Conservation (phyloP, 2,888 invertebrate species). For the Teleiodes luculella region DNA sequence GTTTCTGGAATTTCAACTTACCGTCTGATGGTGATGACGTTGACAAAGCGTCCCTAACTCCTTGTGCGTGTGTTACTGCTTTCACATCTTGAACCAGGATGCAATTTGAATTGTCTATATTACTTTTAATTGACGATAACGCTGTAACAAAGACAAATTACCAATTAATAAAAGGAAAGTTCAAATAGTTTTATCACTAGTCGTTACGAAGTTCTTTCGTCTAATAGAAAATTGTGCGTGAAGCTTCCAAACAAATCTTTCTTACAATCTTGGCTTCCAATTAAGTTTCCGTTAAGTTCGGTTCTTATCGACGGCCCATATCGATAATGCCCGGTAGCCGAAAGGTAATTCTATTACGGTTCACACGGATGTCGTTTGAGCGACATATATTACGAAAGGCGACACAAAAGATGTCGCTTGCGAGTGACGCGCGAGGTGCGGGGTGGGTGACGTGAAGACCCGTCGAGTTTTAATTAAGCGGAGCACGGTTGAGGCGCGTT, state of each 20-base stretch:
- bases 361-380: constrained; percentile 48
- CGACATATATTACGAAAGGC: constrained; percentile 49
- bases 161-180: constrained; percentile 4
- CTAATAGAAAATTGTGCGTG: constrained; percentile 34
- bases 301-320: constrained; percentile 50
- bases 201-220: constrained; percentile 20
- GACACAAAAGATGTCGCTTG: constrained; percentile 59
- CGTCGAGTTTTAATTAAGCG: constrained; percentile 73
- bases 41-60: constrained; percentile 84
- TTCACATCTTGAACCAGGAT: constrained; percentile 93
- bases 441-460: constrained; percentile 63
- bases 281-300: constrained; percentile 59
- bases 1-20: constrained; percentile 29
- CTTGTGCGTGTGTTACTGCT: constrained; percentile 92
- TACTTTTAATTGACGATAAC: constrained; percentile 93
- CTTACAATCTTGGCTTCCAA: constrained; percentile 51
- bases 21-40: constrained; percentile 73
- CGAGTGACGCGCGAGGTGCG: constrained; percentile 43
- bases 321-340: constrained; percentile 59
- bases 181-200: neutral
- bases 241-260: constrained; percentile 40
- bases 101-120: constrained; percentile 92
- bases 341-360: constrained; percentile 57
- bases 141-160: constrained; percentile 79
- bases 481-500: constrained; percentile 61